These are phyloP conservation scores for Drosophila pectinifera DNA, from an alignment of 1,140 invertebrate genomes.

Conservation along the genomic window DNA sequence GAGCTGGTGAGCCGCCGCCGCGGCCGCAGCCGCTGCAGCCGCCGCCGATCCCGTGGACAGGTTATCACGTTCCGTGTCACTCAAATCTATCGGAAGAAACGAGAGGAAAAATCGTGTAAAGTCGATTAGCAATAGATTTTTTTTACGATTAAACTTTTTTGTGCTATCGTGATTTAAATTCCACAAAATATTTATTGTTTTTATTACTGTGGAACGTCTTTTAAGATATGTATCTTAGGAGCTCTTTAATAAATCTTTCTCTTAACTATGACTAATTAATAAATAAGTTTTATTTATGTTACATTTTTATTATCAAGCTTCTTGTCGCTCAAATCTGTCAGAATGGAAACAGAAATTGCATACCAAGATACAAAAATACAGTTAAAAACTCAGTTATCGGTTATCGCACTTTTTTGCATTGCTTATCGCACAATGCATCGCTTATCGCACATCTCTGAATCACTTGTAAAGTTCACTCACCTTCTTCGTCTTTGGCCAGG, in stretches of 20 bases:
- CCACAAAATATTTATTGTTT: not conserved
- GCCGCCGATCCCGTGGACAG: constrained; percentile 76
- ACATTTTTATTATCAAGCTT: constrained; percentile 76
- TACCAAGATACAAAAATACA: constrained; percentile 8
- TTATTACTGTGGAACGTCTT: too few relatives aligned
- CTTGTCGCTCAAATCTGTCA: constrained; percentile 78
- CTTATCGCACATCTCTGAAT: constrained; percentile 20
- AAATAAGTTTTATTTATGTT: not conserved
- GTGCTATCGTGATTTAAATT: not conserved
- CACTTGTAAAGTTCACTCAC: constrained; percentile 85
- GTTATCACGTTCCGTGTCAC: constrained; percentile 84
- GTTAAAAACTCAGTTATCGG: constrained; percentile 38
- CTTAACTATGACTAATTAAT: not conserved
- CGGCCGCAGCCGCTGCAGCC: constrained; percentile 68
- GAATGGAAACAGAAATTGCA: constrained; percentile 85
- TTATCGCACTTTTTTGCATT: constrained; percentile 18
- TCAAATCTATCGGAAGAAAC: constrained; percentile 85
- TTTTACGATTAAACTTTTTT: not conserved
- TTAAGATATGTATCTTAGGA: too few relatives aligned
- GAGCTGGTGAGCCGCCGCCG: constrained; percentile 66
- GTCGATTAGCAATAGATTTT: not conserved
- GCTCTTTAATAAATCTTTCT: not conserved
- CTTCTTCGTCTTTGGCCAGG: constrained; percentile 94
- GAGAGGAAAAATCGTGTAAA: not conserved
- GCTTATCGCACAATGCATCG: constrained; percentile 18